These are phyloP conservation scores for Hirtodrosophila cameraria DNA, from an alignment of 2,888 invertebrate species.

Conservation along the genomic window DNA sequence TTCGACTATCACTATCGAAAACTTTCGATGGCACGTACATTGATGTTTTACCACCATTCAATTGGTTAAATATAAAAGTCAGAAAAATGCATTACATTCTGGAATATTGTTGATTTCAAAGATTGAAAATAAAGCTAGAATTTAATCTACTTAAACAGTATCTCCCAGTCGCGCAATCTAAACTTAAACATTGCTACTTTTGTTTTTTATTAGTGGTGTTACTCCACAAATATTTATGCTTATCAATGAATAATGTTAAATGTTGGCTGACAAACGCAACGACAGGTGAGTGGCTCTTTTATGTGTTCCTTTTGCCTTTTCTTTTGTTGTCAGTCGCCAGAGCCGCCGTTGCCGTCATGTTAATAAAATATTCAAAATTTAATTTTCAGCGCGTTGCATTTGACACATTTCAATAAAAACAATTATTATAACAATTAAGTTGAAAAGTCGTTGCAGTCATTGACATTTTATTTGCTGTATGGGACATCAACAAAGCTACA, in stretches of 20 bases:
- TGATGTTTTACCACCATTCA: too few species aligned
- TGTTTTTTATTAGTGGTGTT: constrained; percentile 25
- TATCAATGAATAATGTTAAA: constrained; percentile 56
- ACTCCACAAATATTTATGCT: constrained; percentile 39
- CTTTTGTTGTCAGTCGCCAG: constrained; percentile 27
- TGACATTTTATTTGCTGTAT: constrained; percentile 51
- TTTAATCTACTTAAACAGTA: neutral
- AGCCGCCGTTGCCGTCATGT: constrained; percentile 18
- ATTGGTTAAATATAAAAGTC: too few species aligned
- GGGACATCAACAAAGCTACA: constrained; percentile 21
- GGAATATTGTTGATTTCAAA: too few species aligned
- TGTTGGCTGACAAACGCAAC: constrained; percentile 52
- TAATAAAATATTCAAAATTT: constrained; percentile 68
- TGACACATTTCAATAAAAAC: constrained; percentile 68
- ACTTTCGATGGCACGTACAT: too few species aligned
- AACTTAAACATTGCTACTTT: neutral
- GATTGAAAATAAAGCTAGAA: too few species aligned
- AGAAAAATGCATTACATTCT: too few species aligned
- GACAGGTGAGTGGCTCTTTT: constrained; percentile 49
- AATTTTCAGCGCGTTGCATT: constrained; percentile 63
- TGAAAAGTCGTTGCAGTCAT: constrained; percentile 47
- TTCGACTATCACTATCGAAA: too few species aligned
- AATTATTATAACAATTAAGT: too few species aligned
- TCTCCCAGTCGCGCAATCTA: neutral
- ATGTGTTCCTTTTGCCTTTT: constrained; percentile 22